A percentile compares a stretch with the other conserved stretches of the same genome.
These are phyloP conservation scores for Sceliomorpha sp. DNA, from an alignment of 2,888 invertebrate genomes.

Conservation along the genomic window DNA sequence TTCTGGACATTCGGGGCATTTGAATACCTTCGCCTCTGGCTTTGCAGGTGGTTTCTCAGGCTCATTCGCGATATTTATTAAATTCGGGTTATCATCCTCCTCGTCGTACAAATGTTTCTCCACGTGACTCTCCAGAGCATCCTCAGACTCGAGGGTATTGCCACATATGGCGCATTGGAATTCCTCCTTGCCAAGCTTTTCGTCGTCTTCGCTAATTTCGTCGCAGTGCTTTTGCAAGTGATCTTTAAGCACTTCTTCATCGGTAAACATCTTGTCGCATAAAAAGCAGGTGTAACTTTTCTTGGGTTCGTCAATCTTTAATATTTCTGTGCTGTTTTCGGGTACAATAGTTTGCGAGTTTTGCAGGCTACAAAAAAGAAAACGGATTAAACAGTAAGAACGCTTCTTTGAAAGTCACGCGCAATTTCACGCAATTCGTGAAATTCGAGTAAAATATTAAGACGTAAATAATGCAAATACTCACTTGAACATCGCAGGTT, in stretches of 20 bases:
- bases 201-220: constrained; percentile 70
- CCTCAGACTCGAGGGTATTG: constrained; percentile 69
- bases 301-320: constrained; percentile 27
- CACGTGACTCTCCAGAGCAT: constrained; percentile 70
- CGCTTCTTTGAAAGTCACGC: no score
- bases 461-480: no score
- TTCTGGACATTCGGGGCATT: constrained; percentile 68
- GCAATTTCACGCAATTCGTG: no score
- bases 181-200: constrained; percentile 63
- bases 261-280: constrained; percentile 74
- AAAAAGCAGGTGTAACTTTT: constrained; percentile 72
- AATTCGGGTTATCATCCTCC: constrained; percentile 74
- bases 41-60: constrained; percentile 29
- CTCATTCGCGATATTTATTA: constrained; percentile 64
- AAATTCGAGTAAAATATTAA: no score
- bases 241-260: constrained; percentile 73
- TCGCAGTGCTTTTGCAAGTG: constrained; percentile 77
- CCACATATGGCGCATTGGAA: constrained; percentile 77
- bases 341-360: neutral
- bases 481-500: no score
- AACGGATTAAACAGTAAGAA: no score
- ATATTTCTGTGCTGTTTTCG: neutral
- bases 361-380: constrained; percentile 14
- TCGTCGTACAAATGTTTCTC: constrained; percentile 74
- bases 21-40: constrained; percentile 47